Conservation (phyloP, 92 coral and sea anemone species). For the Phymanthus crucifer region DNA sequence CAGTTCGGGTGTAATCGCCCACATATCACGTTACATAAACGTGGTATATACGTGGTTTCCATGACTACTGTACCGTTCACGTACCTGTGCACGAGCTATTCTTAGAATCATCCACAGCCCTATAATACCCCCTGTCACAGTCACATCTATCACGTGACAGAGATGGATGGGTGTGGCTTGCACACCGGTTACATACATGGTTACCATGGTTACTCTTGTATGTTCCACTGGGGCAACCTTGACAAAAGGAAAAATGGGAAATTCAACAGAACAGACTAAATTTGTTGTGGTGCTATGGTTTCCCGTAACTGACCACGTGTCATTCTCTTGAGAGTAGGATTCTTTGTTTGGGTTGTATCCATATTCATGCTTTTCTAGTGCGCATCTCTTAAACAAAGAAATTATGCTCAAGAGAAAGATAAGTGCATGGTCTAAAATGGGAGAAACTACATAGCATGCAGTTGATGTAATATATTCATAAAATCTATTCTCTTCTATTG, state of each 20-base stretch:
- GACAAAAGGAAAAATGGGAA: neutral
- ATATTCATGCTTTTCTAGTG: too few species aligned
- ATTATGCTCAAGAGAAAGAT: too few species aligned
- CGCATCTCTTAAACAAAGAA: too few species aligned
- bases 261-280: neutral
- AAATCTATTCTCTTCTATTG: too few species aligned
- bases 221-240: conserved; percentile 51
- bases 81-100: conserved; percentile 64
- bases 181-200: conserved; percentile 54
- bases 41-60: neutral
- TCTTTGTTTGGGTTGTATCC: too few species aligned
- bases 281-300: too few species aligned
- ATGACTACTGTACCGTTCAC: neutral
- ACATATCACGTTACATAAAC: neutral
- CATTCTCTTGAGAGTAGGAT: too few species aligned
- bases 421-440: too few species aligned
- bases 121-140: conserved; percentile 64
- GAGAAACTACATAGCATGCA: too few species aligned
- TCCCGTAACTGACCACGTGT: too few species aligned
- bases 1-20: too few species aligned
- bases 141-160: conserved; percentile 45
- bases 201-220: conserved; percentile 58
- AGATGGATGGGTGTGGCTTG: conserved; percentile 44
- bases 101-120: conserved; percentile 43
- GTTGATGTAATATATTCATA: too few species aligned